Evolutionary conservation across 1,140 invertebrate genomes (phyloP), one percentile per base, ranked within the genome.

Genomic region (Dinoponera quadriceps): DNA sequence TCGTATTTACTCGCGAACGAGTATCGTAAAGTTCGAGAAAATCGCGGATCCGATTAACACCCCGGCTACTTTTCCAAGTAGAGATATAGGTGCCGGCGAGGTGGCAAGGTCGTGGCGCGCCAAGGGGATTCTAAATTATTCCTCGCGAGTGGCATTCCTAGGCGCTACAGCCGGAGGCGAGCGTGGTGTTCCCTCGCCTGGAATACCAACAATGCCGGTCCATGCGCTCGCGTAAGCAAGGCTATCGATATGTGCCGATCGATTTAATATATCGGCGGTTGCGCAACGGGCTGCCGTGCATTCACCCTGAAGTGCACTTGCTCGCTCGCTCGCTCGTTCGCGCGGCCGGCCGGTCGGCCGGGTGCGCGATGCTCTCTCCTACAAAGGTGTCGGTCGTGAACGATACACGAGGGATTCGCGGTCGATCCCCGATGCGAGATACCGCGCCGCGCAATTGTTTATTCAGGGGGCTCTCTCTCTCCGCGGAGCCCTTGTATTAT

Each of bases 211-310:
- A 33, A 86, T 27, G 20, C 44, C 51, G 69, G 16, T 27, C 60
- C 33, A 16, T 33, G 44, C 55, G 38, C 33, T 49, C 27, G 49
- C 49, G 74, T 69, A 57, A 77, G 27, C 73, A n/a, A 57, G 74
- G 49, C 74, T 73, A 85, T 89, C 86, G 80, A 88, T 81, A 83
- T 66, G 14, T 49, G 71, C 51, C 68, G 57, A 74, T 88, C 86
- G 87, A 85, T 86, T 84, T 84, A 75, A 86, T 73, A 54, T 69
- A 81, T 89, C 85, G 75, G 22, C n/a, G 49, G 59, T 89, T 89
- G 78, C 83, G 88, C 74, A 89, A 89, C 75, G 54, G 60, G 59
- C 77, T 54, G 62, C 55, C 83, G 84, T 85, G 62, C 38, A 74
- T 73, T 88, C 74, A 88, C 86, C 86, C 84, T 83, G 72, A 63